Conservation (phyloP, 1,140 invertebrate genomes). For the Pantala flavescens region DNA sequence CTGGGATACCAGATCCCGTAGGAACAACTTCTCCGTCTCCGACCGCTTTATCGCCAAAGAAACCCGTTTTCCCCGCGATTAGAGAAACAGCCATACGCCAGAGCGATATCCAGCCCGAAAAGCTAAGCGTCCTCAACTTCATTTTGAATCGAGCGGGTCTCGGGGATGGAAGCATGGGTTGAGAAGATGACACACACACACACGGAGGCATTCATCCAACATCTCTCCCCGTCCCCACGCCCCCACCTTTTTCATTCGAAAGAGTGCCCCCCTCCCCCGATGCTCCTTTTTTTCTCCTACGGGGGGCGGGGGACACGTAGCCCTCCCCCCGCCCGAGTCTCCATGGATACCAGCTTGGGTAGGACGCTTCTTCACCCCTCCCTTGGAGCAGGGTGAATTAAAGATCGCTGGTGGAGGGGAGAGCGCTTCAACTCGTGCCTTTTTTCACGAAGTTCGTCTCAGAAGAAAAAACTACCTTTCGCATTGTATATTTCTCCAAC, state of each 20-base stretch:
- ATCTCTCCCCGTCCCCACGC: background rate
- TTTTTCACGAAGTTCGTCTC: too few species aligned
- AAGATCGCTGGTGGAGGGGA: background rate
- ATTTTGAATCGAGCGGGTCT: background rate
- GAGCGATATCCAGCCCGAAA: background rate
- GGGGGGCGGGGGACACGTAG: background rate
- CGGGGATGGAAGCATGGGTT: background rate
- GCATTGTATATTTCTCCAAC: too few species aligned
- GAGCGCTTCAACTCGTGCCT: background rate
- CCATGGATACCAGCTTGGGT: background rate
- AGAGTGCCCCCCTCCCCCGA: background rate
- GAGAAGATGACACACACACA: background rate
- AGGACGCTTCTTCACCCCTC: background rate
- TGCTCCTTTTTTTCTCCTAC: background rate
- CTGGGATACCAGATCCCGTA: too few species aligned
- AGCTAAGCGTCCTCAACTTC: background rate
- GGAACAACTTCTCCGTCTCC: background rate
- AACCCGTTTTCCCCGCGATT: background rate
- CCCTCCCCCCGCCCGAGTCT: background rate
- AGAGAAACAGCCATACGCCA: too few species aligned
- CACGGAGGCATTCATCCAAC: slow-evolving; percentile 3
- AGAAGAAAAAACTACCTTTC: too few species aligned
- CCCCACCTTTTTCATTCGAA: background rate
- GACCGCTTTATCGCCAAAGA: background rate
- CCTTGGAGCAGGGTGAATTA: background rate